Evolutionary conservation across 2,888 invertebrate genomes (phyloP).

Genomic region (Trachelus troglodyta): DNA sequence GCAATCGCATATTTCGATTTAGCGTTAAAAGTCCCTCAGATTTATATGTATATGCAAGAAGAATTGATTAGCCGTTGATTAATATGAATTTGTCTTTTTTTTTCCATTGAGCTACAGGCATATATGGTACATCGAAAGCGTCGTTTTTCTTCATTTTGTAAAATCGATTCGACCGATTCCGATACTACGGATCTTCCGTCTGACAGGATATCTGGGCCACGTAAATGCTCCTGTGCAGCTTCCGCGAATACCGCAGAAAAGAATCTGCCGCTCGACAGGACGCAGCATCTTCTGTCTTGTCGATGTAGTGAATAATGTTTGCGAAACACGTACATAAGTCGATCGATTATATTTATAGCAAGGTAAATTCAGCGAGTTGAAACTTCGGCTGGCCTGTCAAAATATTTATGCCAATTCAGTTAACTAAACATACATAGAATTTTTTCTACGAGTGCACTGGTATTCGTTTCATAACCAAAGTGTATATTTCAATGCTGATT

Average conservation of each 20-base stretch:
- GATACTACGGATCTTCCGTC: conserved; percentile 30
- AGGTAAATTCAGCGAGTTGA: not conserved
- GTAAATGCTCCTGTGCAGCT: conserved; percentile 18
- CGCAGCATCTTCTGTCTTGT: not conserved
- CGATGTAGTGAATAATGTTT: not conserved
- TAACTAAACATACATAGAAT: not conserved
- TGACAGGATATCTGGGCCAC: conserved; percentile 46
- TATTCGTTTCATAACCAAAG: not conserved
- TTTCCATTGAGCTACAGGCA: not conserved
- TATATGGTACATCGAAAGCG: not conserved
- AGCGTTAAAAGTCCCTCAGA: not conserved
- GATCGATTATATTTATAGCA: not conserved
- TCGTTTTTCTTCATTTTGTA: not conserved
- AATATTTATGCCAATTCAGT: not conserved
- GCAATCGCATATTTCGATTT: not conserved
- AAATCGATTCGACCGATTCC: not conserved
- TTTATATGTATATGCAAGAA: not conserved
- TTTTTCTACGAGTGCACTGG: not conserved
- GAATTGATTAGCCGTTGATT: no score
- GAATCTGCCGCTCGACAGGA: not conserved
- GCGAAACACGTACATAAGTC: not conserved
- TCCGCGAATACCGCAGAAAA: not conserved
- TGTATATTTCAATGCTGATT: not conserved
- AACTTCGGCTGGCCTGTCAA: not conserved
- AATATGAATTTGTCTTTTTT: not conserved